Conservation (phyloP, 1,140 invertebrate species). For the Heliconius hewitsoni region DNA sequence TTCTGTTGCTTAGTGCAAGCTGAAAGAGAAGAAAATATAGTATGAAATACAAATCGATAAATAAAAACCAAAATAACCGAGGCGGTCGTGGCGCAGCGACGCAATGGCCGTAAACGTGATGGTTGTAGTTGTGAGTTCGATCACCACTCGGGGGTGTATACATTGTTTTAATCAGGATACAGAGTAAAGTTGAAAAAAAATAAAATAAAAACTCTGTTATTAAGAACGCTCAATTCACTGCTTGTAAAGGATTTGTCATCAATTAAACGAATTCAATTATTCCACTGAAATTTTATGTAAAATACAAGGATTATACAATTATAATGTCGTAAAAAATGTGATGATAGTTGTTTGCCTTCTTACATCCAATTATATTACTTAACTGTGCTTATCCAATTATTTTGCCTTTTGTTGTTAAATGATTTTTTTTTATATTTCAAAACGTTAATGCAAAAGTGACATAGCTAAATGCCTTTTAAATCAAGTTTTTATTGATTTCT, state of each 20-base stretch:
- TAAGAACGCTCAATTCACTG: background rate
- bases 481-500: background rate
- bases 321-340: background rate
- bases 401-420: background rate
- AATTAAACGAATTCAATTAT: constrained; percentile 11
- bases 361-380: background rate
- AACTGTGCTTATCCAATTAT: constrained; percentile 11
- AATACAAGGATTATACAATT: constrained; percentile 9
- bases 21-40: no score
- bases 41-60: no score
- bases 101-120: no score
- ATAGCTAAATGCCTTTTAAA: background rate
- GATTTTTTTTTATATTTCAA: background rate
- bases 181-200: no score
- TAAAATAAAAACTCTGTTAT: no score
- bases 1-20: no score
- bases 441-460: background rate
- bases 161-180: no score
- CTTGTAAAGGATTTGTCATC: constrained; percentile 10
- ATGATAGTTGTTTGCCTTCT: constrained; percentile 10
- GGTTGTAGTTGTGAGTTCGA: no score
- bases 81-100: no score
- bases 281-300: constrained; percentile 9
- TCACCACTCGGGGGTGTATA: no score
- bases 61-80: no score